Percentiles rank a stretch among this genome's conserved stretches.
Evolutionary conservation across 2,113 vertebrate genomes (phyloP).

Genomic region (Megatriorchis doriae): DNA sequence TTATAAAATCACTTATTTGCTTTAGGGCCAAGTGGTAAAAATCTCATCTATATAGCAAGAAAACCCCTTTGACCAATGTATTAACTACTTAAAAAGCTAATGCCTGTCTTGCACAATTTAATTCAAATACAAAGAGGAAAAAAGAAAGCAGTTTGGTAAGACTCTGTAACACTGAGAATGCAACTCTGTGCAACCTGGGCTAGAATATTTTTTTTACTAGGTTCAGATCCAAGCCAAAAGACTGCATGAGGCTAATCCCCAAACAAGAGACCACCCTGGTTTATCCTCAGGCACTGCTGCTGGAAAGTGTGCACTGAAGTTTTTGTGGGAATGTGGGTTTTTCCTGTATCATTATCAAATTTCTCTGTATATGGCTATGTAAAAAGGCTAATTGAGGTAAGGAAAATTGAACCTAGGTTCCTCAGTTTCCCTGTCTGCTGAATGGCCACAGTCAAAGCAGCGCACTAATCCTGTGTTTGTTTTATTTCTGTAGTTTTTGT

Average conservation of each 20-base stretch:
- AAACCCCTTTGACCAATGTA: not conserved
- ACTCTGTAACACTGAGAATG: not conserved
- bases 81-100: not conserved
- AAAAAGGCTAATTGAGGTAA: not conserved
- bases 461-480: not conserved
- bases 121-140: not conserved
- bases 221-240: not conserved
- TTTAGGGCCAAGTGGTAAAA: not conserved
- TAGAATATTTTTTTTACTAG: not conserved
- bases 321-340: constrained; percentile 13
- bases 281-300: not conserved
- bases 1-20: not conserved
- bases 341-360: not conserved
- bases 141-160: not conserved
- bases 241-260: not conserved
- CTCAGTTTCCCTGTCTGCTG: constrained; percentile 59
- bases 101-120: not conserved
- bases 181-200: not conserved
- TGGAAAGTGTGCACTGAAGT: not conserved
- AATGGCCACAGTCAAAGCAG: not conserved
- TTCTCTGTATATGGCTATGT: not conserved
- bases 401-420: not conserved
- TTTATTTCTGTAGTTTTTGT: constrained; percentile 10
- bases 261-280: not conserved
- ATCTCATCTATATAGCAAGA: not conserved